Evolutionary conservation across 2,797 vertebrate species (phyloP).

Genomic region (Parotocinclus haroldoi): DNA sequence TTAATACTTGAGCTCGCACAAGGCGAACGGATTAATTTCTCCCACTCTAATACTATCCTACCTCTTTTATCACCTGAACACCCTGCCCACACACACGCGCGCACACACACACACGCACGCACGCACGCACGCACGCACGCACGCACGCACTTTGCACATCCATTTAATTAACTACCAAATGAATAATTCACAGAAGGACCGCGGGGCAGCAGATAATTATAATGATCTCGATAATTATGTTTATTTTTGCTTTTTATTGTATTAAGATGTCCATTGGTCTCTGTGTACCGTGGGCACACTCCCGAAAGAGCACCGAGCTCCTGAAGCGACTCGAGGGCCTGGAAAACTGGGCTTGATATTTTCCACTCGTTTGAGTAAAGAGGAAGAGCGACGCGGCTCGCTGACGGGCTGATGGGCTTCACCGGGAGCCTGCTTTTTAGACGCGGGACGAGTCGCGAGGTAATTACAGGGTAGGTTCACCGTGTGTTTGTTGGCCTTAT

Average conservation of each 20-base stretch:
- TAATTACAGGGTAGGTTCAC: no score
- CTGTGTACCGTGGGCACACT: constrained; percentile 61
- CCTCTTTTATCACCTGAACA: constrained; percentile 17
- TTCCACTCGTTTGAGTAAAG: neutral
- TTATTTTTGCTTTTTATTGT: constrained; percentile 81
- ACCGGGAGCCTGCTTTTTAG: no score
- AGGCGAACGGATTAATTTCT: constrained; percentile 26
- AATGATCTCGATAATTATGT: constrained; percentile 79
- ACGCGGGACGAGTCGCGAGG: no score
- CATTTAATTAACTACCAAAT: constrained; percentile 77
- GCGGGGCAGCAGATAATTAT: constrained; percentile 78
- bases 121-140: constrained; percentile 40
- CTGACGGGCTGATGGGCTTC: no score
- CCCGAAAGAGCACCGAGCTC: constrained; percentile 2
- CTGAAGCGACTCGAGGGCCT: neutral
- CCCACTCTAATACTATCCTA: constrained; percentile 12
- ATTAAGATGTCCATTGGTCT: constrained; percentile 75
- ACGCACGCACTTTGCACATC: constrained; percentile 54
- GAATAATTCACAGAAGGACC: constrained; percentile 77
- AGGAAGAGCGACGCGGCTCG: no score
- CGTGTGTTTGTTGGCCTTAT: no score
- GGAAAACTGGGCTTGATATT: constrained; percentile 11
- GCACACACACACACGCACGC: constrained; percentile 43
- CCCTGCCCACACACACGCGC: constrained; percentile 38
- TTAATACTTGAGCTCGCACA: constrained; percentile 7